Conservation (phyloP, 2,797 vertebrate species). For the Lepilemur septentrionalis region DNA sequence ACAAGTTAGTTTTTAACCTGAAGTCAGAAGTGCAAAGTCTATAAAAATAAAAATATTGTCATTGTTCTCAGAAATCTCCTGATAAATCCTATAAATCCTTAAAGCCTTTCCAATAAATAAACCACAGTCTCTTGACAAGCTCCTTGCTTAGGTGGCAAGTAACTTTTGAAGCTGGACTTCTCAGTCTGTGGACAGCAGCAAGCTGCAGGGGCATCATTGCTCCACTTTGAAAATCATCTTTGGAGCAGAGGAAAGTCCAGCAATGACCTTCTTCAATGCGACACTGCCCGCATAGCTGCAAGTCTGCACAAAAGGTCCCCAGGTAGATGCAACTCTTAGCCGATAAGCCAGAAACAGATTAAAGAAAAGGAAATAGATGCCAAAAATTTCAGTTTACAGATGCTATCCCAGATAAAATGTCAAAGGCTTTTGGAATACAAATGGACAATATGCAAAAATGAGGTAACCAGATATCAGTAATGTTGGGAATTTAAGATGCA, state of each 20-base stretch:
- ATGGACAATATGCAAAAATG: background rate
- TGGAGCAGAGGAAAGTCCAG: background rate
- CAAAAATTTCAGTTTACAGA: background rate
- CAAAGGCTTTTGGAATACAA: background rate
- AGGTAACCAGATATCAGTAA: background rate
- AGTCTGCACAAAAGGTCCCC: background rate
- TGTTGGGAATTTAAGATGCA: background rate
- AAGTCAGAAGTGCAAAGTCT: conserved; percentile 83
- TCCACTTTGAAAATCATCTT: background rate
- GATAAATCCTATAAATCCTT: background rate
- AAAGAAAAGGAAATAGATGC: background rate
- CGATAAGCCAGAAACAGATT: background rate
- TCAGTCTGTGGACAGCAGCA: background rate
- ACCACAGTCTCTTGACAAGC: background rate
- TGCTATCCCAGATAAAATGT: background rate
- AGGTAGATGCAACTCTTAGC: background rate
- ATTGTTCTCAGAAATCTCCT: conserved; percentile 1
- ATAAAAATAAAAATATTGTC: conserved; percentile 76
- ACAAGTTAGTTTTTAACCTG: conserved; percentile 66
- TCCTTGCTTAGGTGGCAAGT: background rate
- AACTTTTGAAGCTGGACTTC: background rate
- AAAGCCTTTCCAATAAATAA: conserved; percentile 47
- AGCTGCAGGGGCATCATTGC: background rate
- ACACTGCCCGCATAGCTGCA: background rate
- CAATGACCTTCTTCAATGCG: background rate